A percentile compares a stretch with the other conserved stretches of the same genome.
Conservation (phyloP, 2,113 vertebrate genomes). For the Vulpes ferrilata region DNA sequence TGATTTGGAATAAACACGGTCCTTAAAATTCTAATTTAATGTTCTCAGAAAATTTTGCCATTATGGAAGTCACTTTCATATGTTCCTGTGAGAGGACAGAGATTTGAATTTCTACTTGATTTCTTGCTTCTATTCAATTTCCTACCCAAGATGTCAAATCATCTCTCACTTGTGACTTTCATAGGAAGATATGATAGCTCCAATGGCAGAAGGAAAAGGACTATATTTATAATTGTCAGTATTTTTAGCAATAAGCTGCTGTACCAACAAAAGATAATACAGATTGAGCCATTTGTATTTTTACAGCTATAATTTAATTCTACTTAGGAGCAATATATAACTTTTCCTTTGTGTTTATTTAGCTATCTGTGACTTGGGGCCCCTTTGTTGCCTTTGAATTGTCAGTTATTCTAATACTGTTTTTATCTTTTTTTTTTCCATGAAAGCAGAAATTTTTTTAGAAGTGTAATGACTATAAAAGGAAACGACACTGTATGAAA, state of each 20-base stretch:
- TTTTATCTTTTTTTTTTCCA: neutral
- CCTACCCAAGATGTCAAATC: slow-evolving; percentile 61
- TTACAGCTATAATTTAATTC: slow-evolving; percentile 24
- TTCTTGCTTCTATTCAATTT: slow-evolving; percentile 59
- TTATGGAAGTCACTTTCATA: slow-evolving; percentile 65
- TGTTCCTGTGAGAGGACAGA: slow-evolving; percentile 61
- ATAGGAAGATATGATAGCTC: slow-evolving; percentile 12
- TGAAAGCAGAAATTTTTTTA: neutral
- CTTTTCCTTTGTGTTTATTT: slow-evolving; percentile 8
- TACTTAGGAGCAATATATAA: neutral
- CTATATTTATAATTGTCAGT: slow-evolving; percentile 40
- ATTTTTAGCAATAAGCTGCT: slow-evolving; percentile 55
- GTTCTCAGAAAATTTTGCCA: slow-evolving; percentile 55
- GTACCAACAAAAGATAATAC: slow-evolving; percentile 44
- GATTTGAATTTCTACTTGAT: slow-evolving; percentile 68
- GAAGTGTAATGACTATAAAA: slow-evolving; percentile 23
- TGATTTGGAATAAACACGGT: slow-evolving; percentile 63
- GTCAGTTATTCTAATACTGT: neutral
- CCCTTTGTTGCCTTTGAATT: slow-evolving; percentile 29
- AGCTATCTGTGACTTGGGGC: neutral
- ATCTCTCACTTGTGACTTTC: slow-evolving; percentile 64
- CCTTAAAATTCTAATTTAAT: slow-evolving; percentile 70
- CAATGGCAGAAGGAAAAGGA: slow-evolving; percentile 34
- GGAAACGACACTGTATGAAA: neutral
- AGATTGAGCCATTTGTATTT: slow-evolving; percentile 21